Conservation (phyloP, 2,888 invertebrate genomes). For the Heptascelio sp. region DNA sequence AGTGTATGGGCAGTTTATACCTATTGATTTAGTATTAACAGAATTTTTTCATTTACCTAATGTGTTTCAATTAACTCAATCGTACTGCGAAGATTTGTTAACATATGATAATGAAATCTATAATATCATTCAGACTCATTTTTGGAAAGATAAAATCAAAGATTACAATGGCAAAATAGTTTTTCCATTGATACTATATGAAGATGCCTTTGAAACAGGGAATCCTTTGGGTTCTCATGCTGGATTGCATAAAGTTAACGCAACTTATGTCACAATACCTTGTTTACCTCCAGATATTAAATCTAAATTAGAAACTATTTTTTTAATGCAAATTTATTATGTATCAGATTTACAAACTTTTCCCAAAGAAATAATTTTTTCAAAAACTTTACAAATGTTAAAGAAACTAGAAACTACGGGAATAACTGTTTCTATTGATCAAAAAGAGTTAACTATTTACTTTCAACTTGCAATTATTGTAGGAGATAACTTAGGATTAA, state of each 20-base stretch:
- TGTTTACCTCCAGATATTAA: conserved; percentile 53
- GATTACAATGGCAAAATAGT: conserved; percentile 1
- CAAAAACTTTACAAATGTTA: conserved; percentile 39
- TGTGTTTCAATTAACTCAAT: too few species aligned
- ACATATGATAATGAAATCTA: background rate
- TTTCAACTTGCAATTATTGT: conserved; percentile 56
- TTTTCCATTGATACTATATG: conserved; percentile 35
- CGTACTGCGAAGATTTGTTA: too few species aligned
- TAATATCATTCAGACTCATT: conserved; percentile 44
- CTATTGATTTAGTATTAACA: background rate
- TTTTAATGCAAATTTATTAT: conserved; percentile 57
- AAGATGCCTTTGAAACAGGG: conserved; percentile 61
- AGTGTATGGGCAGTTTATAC: conserved; percentile 4
- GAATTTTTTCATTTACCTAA: conserved; percentile 16
- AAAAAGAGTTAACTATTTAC: conserved; percentile 32
- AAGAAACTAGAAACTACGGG: conserved; percentile 59
- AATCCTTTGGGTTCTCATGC: conserved; percentile 54
- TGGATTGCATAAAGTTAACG: conserved; percentile 55
- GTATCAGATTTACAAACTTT: conserved; percentile 40
- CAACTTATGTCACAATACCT: conserved; percentile 38
- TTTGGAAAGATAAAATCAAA: conserved; percentile 39
- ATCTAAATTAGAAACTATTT: conserved; percentile 59
- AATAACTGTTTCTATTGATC: conserved; percentile 36
- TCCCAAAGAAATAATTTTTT: background rate
- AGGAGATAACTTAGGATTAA: conserved; percentile 62